Evolutionary conservation across 2,113 vertebrate species (phyloP).

Genomic region (Caranx melampygus): DNA sequence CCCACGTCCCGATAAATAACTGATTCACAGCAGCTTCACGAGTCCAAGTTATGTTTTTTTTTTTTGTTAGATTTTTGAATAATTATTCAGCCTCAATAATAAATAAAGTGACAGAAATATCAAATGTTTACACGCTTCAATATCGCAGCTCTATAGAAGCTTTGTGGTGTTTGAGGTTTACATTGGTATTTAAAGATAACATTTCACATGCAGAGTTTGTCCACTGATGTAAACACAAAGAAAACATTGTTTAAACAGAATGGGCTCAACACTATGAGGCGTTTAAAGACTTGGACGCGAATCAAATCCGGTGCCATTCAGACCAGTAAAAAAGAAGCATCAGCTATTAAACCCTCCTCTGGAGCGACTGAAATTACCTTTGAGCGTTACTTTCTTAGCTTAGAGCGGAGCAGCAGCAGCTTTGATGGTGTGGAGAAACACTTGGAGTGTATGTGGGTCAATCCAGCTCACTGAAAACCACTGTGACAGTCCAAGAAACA

Average conservation of each 20-base stretch:
- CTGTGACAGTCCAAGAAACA: conserved; percentile 63
- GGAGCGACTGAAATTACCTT: conserved; percentile 49
- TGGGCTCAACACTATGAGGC: not conserved
- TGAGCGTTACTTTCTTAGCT: conserved; percentile 32
- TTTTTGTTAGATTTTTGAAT: conserved; percentile 15
- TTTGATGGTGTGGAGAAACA: conserved; percentile 55
- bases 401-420: conserved; percentile 45
- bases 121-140: conserved; percentile 17
- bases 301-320: conserved; percentile 3
- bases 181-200: conserved; percentile 2
- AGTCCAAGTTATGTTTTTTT: conserved; percentile 3
- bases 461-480: conserved; percentile 45
- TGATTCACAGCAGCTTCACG: conserved; percentile 33
- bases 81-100: conserved; percentile 31
- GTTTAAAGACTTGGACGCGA: conserved; percentile 9
- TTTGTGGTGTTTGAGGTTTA: not conserved
- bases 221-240: conserved; percentile 27
- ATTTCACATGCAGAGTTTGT: conserved; percentile 14
- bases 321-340: not conserved
- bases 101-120: conserved; percentile 49
- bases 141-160: not conserved
- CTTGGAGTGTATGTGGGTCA: conserved; percentile 66
- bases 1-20: conserved; percentile 55
- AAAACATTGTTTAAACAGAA: conserved; percentile 17
- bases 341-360: not conserved